These are phyloP conservation scores for Oxycera nigricornis DNA, from an alignment of 2,888 invertebrate species.

Conservation along the genomic window DNA sequence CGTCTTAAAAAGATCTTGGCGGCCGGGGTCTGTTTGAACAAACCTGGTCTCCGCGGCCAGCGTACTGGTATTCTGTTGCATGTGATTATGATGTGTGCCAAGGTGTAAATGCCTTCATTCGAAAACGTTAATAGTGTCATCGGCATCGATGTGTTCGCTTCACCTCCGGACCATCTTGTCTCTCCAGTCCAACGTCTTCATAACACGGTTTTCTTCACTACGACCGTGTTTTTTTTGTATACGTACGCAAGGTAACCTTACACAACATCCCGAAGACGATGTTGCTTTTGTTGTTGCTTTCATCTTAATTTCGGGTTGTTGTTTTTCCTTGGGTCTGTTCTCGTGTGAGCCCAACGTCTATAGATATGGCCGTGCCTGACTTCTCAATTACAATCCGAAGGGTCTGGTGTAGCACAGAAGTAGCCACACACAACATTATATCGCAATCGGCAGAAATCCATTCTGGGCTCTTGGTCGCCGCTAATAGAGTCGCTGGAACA, in stretches of 20 bases:
- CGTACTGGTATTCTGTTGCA: neutral
- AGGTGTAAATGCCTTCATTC: constrained; percentile 40
- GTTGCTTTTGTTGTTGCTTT: constrained; percentile 35
- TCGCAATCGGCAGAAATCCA: constrained; percentile 28
- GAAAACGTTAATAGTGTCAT: constrained; percentile 38
- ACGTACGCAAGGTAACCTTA: neutral
- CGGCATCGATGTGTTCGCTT: constrained; percentile 28
- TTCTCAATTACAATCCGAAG: constrained; percentile 39
- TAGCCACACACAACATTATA: constrained; percentile 23
- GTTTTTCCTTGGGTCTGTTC: constrained; percentile 43
- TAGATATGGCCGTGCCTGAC: constrained; percentile 46
- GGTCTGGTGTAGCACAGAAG: constrained; percentile 38
- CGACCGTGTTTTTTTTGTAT: neutral
- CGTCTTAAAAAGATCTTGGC: neutral
- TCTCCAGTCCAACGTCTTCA: constrained; percentile 9
- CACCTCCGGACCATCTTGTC: neutral
- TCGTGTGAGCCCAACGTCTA: constrained; percentile 49
- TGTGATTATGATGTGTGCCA: constrained; percentile 39
- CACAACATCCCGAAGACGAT: neutral
- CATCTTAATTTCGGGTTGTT: constrained; percentile 38
- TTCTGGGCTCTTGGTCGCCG: constrained; percentile 4
- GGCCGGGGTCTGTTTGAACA: neutral
- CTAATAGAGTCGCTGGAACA: constrained; percentile 34
- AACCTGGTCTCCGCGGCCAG: neutral
- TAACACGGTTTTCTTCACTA: constrained; percentile 27